Evolutionary conservation across 2,797 vertebrate species (phyloP).

Genomic region (Leuciscus waleckii): DNA sequence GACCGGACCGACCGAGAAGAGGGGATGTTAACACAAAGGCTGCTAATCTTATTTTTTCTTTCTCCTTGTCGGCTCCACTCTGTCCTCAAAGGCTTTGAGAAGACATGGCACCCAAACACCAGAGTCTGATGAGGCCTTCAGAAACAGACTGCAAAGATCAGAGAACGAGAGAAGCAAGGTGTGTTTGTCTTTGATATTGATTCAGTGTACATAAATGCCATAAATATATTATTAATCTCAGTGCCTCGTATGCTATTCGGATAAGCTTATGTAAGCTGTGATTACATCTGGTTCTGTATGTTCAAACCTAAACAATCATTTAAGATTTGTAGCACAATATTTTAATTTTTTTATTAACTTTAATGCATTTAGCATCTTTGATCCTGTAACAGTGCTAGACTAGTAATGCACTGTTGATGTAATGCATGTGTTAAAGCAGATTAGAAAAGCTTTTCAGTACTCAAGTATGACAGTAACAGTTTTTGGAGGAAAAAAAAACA

Average conservation of each 20-base stretch:
- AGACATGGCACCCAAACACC: constrained; percentile 74
- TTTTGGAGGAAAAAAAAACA: neutral
- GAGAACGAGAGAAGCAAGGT: constrained; percentile 87
- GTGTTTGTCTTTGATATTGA: constrained; percentile 56
- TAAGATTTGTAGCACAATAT: neutral
- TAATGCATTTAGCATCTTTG: neutral
- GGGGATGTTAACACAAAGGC: neutral
- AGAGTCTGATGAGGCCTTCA: constrained; percentile 76
- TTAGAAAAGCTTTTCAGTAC: neutral
- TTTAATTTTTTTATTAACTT: neutral
- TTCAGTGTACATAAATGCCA: constrained; percentile 28
- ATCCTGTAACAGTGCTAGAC: neutral
- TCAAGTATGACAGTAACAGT: neutral
- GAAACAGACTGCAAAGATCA: constrained; percentile 80
- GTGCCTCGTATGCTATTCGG: neutral
- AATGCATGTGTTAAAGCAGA: neutral
- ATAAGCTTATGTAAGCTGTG: neutral
- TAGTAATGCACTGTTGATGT: neutral
- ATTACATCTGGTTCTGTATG: neutral
- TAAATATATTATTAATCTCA: constrained; percentile 27
- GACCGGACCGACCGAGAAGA: too few relatives aligned
- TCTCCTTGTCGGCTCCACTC: neutral
- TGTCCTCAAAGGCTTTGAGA: constrained; percentile 77
- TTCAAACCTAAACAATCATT: constrained; percentile 3
- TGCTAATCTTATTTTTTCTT: constrained; percentile 24